phyloP scores from a whole-genome alignment of 2,113 vertebrate species.

The Malurus alboscapulatus region DNA sequence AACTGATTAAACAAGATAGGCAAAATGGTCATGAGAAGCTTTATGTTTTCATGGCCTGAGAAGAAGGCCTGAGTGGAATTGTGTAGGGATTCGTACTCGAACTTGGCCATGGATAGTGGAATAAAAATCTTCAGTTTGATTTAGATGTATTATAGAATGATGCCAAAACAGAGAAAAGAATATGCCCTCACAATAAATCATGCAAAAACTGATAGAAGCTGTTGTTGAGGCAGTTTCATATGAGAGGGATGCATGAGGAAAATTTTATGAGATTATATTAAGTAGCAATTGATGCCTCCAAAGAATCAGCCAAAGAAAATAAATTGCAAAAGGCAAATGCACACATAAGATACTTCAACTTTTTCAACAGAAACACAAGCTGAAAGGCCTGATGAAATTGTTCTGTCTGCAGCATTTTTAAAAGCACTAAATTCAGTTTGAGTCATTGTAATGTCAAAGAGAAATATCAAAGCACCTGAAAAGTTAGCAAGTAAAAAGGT shows the following conservation, averaged over 20 bases:
- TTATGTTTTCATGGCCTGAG: background rate
- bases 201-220: constrained; percentile 22
- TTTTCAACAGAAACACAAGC: constrained; percentile 31
- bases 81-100: background rate
- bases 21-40: background rate
- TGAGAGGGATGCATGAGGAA: background rate
- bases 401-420: background rate
- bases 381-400: background rate
- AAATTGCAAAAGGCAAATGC: constrained; percentile 30
- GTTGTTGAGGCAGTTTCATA: constrained; percentile 19
- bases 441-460: constrained; percentile 22
- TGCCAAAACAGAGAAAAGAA: constrained; percentile 32
- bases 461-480: constrained; percentile 31
- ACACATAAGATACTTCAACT: background rate
- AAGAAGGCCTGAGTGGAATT: background rate
- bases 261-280: constrained; percentile 13
- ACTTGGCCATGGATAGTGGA: background rate
- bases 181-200: constrained; percentile 22
- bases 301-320: constrained; percentile 40
- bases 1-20: background rate
- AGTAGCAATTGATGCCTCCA: constrained; percentile 28
- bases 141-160: background rate
- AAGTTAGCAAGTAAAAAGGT: constrained; percentile 36
- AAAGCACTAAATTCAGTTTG: constrained; percentile 15
- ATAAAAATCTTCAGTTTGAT: constrained; percentile 1